These are phyloP conservation scores for Helicolenus hilgendorfi DNA, from an alignment of 2,797 vertebrate genomes.

Conservation along the genomic window DNA sequence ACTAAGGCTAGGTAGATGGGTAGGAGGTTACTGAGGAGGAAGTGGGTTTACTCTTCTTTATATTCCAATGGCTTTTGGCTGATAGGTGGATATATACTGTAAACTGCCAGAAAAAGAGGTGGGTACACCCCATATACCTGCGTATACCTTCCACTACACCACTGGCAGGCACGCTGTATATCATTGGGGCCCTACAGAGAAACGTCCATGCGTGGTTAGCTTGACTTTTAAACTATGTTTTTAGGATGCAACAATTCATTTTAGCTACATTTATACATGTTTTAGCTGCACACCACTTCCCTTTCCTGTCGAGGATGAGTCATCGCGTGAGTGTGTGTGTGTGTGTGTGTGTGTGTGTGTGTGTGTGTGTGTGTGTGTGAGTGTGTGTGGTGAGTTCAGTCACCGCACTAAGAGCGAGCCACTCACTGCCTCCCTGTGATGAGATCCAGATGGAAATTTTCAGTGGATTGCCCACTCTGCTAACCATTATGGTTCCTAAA, in stretches of 20 bases:
- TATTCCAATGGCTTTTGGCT: not conserved
- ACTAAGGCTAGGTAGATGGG: not conserved
- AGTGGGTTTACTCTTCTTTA: not conserved
- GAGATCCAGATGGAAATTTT: slow-evolving; percentile 87
- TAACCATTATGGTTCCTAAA: slow-evolving; percentile 80
- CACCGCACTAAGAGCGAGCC: slow-evolving; percentile 76
- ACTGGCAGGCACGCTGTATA: not conserved
- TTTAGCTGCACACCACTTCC: slow-evolving; percentile 83
- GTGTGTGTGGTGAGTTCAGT: slow-evolving; percentile 69
- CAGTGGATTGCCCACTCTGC: slow-evolving; percentile 75
- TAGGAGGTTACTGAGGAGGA: not conserved
- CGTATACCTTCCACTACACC: not conserved
- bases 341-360: slow-evolving; percentile 16
- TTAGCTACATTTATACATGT: slow-evolving; percentile 75
- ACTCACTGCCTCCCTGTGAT: slow-evolving; percentile 79
- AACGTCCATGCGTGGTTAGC: slow-evolving; percentile 48
- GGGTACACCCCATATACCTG: not conserved
- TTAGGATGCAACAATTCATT: slow-evolving; percentile 68
- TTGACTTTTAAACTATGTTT: slow-evolving; percentile 57
- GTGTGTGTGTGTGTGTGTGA: slow-evolving; percentile 27
- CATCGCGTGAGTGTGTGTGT: slow-evolving; percentile 46
- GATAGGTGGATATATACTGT: too few species aligned
- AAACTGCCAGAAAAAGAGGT: not conserved
- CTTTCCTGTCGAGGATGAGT: slow-evolving; percentile 79
- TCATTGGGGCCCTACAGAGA: slow-evolving; percentile 19